Evolutionary conservation across 2,888 invertebrate species (phyloP), one percentile per base, ranked within the genome.

Genomic region (Polydesmus complanatus): DNA sequence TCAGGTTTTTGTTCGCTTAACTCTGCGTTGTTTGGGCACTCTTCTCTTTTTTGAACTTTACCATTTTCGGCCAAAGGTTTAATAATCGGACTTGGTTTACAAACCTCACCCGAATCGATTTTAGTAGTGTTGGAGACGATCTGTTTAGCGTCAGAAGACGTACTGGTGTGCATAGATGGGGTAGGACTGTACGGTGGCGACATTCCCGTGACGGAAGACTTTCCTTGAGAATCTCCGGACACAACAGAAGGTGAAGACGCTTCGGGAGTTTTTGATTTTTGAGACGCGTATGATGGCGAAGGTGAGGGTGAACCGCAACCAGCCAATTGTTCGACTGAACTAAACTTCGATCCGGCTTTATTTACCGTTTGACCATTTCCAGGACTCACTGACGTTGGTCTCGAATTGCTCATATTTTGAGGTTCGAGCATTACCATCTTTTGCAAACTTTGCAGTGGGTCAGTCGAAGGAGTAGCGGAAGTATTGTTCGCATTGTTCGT

Each of bases 391-490:
- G 25, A 11, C 26, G 11, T 54, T n/a, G 54, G 18, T 25, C 54
- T 5, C 14, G 22, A 14, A 54, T 27, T 25, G 14, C 55, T 50
- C 8, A 47, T n/a, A 23, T 49, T 48, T 21, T 61, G 58, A 5
- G 64, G 61, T 56, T 67, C 67, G 37, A 65, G 59, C 63, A 67
- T 63, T n/a, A 68, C 67, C 68, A 68, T 68, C 50, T 68, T 68
- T 53, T 68, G 68, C 26, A 68, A 54, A 26, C 68, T 68, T 61
- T 68, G 68, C 27, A 68, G 56, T 2, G 68, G 68, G 61, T 68
- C 66, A 14, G 66, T 63, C 25, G 52, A 23, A 19, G 58, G 27
- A 19, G 11, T 51, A 22, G 56, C 26, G 5, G 51, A 18, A 8
- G 21, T 37, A n/a, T 19, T 19, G 52, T 52, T 52, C 11, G 5